phyloP scores from a whole-genome alignment of 2,113 vertebrate species.

The Sakesphorus luctuosus region DNA sequence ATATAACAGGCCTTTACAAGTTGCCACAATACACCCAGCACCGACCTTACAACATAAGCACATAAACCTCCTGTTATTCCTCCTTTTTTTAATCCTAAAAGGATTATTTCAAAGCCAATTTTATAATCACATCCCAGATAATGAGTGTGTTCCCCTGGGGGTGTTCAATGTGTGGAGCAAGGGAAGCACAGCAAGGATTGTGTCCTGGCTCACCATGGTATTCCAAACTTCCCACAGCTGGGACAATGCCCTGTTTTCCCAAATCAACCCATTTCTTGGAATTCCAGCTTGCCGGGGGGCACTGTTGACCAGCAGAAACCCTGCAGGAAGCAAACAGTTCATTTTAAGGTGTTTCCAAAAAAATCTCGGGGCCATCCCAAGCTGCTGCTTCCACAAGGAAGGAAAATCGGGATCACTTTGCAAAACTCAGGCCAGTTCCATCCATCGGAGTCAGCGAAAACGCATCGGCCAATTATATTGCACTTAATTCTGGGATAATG shows the following conservation, averaged over 20 bases:
- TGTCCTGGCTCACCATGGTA: background rate
- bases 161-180: background rate
- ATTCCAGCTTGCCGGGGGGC: background rate
- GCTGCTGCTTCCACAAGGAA: slow-evolving; percentile 28
- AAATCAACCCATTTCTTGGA: background rate
- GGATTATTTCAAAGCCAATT: slow-evolving; percentile 46
- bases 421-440: slow-evolving; percentile 67
- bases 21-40: rapidly evolving
- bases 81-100: background rate
- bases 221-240: background rate
- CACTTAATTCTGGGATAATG: slow-evolving; percentile 76
- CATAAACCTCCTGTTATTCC: background rate
- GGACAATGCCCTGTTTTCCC: background rate
- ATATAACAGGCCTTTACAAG: background rate
- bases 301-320: background rate
- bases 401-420: slow-evolving; percentile 62
- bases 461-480: slow-evolving; percentile 69
- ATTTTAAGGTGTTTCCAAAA: background rate
- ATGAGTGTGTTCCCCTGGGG: rapidly evolving
- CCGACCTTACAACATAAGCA: background rate
- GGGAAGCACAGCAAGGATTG: background rate
- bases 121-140: background rate
- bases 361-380: background rate
- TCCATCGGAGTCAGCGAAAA: slow-evolving; percentile 73
- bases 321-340: background rate